phyloP scores from a whole-genome alignment of 2,797 vertebrate genomes.

The Numenius phaeopus region DNA sequence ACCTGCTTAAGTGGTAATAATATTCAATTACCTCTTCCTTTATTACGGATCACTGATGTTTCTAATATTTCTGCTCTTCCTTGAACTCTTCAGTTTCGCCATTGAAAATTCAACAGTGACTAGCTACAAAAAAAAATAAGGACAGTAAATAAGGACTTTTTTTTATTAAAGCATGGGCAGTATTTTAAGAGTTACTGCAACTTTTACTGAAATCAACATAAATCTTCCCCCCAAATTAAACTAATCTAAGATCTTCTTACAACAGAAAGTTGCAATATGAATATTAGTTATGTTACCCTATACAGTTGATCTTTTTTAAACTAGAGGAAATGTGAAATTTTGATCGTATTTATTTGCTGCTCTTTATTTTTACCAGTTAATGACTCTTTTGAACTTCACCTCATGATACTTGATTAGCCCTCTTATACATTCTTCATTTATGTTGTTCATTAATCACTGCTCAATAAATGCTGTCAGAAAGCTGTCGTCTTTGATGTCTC shows the following conservation, averaged over 20 bases:
- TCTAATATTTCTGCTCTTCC: neutral
- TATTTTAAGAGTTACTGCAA: neutral
- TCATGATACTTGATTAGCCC: constrained; percentile 19
- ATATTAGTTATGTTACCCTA: neutral
- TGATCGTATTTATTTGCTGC: neutral
- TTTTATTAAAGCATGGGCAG: neutral
- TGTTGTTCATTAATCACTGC: constrained; percentile 90
- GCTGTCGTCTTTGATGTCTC: constrained; percentile 85
- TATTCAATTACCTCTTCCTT: neutral
- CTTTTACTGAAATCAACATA: neutral
- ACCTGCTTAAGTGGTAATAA: neutral
- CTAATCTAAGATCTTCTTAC: neutral
- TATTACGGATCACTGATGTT: neutral
- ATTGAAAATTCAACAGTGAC: neutral
- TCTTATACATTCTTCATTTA: constrained; percentile 56
- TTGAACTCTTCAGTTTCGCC: neutral
- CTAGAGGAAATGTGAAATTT: neutral
- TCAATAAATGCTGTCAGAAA: constrained; percentile 86
- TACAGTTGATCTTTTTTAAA: neutral
- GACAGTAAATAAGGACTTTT: neutral
- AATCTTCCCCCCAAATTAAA: neutral
- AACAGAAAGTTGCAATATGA: neutral
- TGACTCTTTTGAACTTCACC: constrained; percentile 25
- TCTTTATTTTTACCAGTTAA: constrained; percentile 42
- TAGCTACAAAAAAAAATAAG: neutral